Evolutionary conservation across 2,113 vertebrate genomes (phyloP), one percentile per base, ranked within the genome.

Genomic region (Corythaeola cristata): DNA sequence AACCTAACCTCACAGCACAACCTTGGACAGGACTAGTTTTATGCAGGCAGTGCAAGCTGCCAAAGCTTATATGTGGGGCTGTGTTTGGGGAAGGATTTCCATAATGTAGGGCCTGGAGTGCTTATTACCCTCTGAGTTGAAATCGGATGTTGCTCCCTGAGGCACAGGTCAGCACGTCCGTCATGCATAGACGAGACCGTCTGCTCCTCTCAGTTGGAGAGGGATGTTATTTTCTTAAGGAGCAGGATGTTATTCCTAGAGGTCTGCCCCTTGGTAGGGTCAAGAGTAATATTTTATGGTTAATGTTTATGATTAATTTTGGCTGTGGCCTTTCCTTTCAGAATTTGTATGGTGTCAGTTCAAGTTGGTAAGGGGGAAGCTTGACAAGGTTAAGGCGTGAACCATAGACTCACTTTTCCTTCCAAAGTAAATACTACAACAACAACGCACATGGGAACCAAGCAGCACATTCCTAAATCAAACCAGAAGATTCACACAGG

Each of bases 241-340:
- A 96, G 94, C 97, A 98, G 97, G 97, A 98, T 97, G 97, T 97
- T 97, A 97, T 98, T 97, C 88, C 97, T 97, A 98, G 96, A 97
- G 93, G 96, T 97, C 97, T 97, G 96, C 92, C 94, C 95, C 95
- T 96, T 93, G 56, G 80, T 96, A 82, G 82, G 96, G 97, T 98
- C 97, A 97, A 93, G 85, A 94, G 89, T 93, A 96, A 93, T 97
- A 97, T 95, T 97, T 97, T 97, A 94, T 96, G 96, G 94, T 89
- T 97, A 96, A 98, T 96, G 95, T 96, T 97, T 97, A 96, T 96
- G 92, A 98, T 98, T 97, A 97, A 97, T 97, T 97, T 97, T 97
- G 95, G 88, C 96, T 96, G 96, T 94, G 96, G 94, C 91, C 97
- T 95, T 96, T 97, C 92, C 92, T 96, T 96, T 97, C 88, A 92